Evolutionary conservation across 2,113 vertebrate genomes (phyloP).

Genomic region (Amazona vittata): DNA sequence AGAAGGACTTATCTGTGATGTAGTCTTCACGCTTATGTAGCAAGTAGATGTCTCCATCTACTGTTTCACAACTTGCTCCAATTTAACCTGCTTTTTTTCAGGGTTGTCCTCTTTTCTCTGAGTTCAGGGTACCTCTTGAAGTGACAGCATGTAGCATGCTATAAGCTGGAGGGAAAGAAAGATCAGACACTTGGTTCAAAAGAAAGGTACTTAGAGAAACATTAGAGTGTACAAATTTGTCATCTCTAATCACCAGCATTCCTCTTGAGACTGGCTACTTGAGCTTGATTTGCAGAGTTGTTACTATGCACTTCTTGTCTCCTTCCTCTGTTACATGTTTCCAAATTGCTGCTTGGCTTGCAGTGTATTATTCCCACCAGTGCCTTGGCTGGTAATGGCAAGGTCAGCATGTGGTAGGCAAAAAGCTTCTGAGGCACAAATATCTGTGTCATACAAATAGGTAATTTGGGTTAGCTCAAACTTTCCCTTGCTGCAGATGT

Average conservation of each 20-base stretch:
- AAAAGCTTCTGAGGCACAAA: not conserved
- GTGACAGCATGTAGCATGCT: not conserved
- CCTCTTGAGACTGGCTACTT: not conserved
- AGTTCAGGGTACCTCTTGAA: not conserved
- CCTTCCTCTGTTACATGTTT: not conserved
- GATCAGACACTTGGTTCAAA: not conserved
- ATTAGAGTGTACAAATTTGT: not conserved
- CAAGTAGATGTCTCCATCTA: not conserved
- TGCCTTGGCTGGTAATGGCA: not conserved
- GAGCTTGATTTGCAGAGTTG: not conserved
- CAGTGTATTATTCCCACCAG: not conserved
- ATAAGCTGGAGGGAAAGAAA: not conserved
- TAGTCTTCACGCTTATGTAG: fast-evolving
- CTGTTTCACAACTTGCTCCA: not conserved
- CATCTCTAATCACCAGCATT: not conserved
- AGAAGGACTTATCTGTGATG: not conserved
- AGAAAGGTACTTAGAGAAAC: not conserved
- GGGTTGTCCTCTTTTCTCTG: not conserved
- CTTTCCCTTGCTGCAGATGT: not conserved
- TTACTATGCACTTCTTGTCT: not conserved
- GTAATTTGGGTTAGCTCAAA: not conserved
- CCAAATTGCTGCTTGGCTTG: not conserved
- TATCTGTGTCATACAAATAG: not conserved
- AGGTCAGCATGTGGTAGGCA: not conserved
- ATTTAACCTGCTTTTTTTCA: not conserved